phyloP scores from a whole-genome alignment of 2,888 invertebrate species.

The Aricia artaxerxes region DNA sequence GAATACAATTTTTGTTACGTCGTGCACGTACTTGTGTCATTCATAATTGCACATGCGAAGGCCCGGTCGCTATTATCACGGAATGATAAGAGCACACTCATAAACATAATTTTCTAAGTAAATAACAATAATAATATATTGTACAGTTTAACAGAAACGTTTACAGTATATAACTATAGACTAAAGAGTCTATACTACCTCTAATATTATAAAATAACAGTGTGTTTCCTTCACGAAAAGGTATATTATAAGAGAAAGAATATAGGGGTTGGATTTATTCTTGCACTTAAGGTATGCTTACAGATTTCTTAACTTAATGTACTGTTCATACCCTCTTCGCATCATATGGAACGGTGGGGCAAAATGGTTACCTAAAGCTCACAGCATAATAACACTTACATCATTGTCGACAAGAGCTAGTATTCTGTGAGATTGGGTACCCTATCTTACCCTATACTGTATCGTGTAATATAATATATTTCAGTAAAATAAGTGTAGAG shows the following conservation, averaged over 20 bases:
- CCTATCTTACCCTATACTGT: background rate
- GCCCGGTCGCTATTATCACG: constrained; percentile 67
- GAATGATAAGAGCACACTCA: constrained; percentile 56
- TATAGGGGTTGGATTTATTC: background rate
- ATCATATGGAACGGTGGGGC: background rate
- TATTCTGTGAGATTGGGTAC: background rate
- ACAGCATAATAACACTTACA: background rate
- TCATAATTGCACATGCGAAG: constrained; percentile 46
- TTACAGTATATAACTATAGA: no score
- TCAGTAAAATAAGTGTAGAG: constrained; percentile 26
- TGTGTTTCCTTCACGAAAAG: background rate
- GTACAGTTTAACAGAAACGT: background rate
- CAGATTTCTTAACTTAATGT: background rate
- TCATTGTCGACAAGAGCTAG: background rate
- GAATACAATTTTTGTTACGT: constrained; percentile 1
- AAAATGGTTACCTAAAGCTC: background rate
- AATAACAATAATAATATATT: background rate
- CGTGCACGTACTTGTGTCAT: constrained; percentile 46
- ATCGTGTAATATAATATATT: background rate
- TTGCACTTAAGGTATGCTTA: background rate
- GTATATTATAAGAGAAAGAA: background rate
- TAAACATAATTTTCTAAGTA: constrained; percentile 13
- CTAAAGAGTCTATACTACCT: no score
- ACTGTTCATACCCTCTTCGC: background rate
- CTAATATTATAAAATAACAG: no score